phyloP scores from a whole-genome alignment of 2,797 vertebrate genomes.

The Brachymystax lenok region DNA sequence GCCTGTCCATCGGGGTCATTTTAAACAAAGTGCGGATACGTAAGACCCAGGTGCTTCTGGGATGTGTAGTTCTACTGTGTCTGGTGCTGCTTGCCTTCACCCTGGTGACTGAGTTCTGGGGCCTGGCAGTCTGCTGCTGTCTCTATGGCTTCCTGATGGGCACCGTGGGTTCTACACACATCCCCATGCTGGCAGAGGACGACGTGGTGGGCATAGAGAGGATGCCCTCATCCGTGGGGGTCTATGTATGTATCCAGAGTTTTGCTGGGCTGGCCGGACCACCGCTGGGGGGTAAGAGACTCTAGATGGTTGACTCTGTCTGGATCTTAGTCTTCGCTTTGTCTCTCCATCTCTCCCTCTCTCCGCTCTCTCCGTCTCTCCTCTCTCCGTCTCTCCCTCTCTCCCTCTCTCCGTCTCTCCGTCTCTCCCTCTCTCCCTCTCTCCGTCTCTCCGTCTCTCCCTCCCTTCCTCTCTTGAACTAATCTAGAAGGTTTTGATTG shows the following conservation, averaged over 20 bases:
- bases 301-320: neutral
- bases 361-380: neutral
- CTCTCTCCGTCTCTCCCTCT: neutral
- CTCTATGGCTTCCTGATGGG: conserved; percentile 91
- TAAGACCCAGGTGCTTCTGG: conserved; percentile 89
- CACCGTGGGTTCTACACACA: conserved; percentile 86
- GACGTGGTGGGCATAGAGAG: conserved; percentile 90
- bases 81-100: conserved; percentile 87
- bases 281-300: conserved; percentile 88
- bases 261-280: conserved; percentile 92
- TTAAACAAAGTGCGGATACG: conserved; percentile 74
- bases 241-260: conserved; percentile 95
- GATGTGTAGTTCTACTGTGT: conserved; percentile 77
- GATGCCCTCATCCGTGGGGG: conserved; percentile 92
- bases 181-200: conserved; percentile 92
- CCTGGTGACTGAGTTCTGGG: conserved; percentile 84
- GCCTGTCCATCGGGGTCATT: conserved; percentile 84
- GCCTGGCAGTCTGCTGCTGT: conserved; percentile 85
- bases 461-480: too few species aligned
- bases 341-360: neutral
- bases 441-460: too few species aligned
- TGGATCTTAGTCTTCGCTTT: neutral
- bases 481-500: too few species aligned
- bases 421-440: accelerated
- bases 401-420: accelerated